Evolutionary conservation across 2,888 invertebrate genomes (phyloP).

Genomic region (Ennomos fuscantarius): DNA sequence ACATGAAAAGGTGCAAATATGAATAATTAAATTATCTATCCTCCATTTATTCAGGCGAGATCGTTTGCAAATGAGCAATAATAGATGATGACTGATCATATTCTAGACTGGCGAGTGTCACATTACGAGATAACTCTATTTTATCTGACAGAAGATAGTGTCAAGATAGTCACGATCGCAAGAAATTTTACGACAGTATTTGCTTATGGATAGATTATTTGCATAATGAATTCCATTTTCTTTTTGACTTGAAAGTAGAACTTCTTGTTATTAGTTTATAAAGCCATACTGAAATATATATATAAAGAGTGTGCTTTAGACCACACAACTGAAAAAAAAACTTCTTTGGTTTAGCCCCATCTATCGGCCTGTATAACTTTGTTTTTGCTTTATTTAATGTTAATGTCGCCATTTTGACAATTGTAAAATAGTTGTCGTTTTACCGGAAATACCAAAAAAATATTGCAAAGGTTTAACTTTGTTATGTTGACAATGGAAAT

Average conservation of each 20-base stretch:
- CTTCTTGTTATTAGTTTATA: too few species aligned
- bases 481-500: too few species aligned
- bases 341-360: too few species aligned
- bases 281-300: too few species aligned
- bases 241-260: not conserved
- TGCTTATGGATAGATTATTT: not conserved
- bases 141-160: constrained; percentile 27
- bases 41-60: constrained; percentile 37
- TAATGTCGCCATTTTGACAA: too few species aligned
- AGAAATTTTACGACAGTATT: constrained; percentile 45
- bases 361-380: too few species aligned
- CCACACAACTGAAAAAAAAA: too few species aligned
- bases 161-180: constrained; percentile 49
- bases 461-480: too few species aligned
- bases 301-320: too few species aligned
- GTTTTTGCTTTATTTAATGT: too few species aligned
- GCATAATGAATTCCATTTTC: constrained; percentile 16
- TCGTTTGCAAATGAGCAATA: constrained; percentile 57
- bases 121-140: constrained; percentile 59
- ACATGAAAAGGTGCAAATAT: constrained; percentile 1
- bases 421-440: too few species aligned
- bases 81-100: constrained; percentile 62
- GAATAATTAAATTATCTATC: constrained; percentile 36
- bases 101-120: constrained; percentile 53
- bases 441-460: too few species aligned